Evolutionary conservation across 2,888 invertebrate genomes (phyloP), one percentile per base, ranked within the genome.

Genomic region (Buathra laborator): DNA sequence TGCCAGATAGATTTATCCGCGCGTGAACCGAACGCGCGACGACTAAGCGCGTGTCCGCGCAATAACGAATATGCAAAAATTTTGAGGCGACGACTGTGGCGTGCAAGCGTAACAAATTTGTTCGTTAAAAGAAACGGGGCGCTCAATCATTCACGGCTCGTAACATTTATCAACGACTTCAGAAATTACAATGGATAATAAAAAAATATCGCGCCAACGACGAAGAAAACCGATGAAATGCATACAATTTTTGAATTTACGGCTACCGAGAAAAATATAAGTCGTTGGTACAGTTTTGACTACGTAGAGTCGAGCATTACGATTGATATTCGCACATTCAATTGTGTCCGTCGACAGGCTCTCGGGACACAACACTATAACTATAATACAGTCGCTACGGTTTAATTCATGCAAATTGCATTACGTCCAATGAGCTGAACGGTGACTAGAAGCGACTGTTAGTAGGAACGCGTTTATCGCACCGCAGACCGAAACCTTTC

Each of bases 371-470:
- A 12, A 37, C 9, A 6, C 24, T 64, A 72, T 16, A 16, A 53
- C 51, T 51, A 68, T 70, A 81, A 56, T 37, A 68, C 37, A 75
- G 64, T 78, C 70, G 78, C 74, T 46, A 81, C 81, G 77, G 84
- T 87, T 89, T 89, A 89, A 90, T 89, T 89, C 89, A 89, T 90
- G 89, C 88, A 90, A 90, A 90, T 89, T 90, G 88, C 89, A 87
- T 89, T 89, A 89, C 87, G 84, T 85, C 77, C 87, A 86, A 84
- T 86, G 84, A 86, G 83, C 84, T 70, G 88, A 84, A 84, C 86
- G 85, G 29, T 81, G 78, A 78, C 86, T 86, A 85, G 77, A 84
- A 84, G 64, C 46, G 46, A 29, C 59, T 32, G 46, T 71, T 37
- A 79, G 76, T 59, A 80, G 46, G 68, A 76, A 68, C 76, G 64